A percentile compares a stretch with the other conserved stretches of the same genome.
Evolutionary conservation across 2,888 invertebrate genomes (phyloP).

Genomic region (Pegoplata infirma): DNA sequence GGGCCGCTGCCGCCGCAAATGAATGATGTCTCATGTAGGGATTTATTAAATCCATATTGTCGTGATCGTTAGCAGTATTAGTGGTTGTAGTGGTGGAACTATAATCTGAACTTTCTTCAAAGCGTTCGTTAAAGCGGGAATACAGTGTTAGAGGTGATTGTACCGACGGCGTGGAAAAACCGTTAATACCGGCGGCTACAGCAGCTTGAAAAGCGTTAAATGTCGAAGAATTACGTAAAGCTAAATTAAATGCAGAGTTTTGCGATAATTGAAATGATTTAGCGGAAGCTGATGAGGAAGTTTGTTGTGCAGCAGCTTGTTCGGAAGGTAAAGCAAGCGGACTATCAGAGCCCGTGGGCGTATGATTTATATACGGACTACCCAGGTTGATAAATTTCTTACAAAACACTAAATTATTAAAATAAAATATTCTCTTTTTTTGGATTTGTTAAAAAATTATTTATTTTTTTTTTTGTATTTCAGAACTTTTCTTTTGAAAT

Average conservation of each 20-base stretch:
- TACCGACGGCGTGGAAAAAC: constrained; percentile 53
- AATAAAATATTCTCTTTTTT: constrained; percentile 9
- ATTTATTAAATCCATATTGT: constrained; percentile 75
- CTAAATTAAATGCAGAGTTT: constrained; percentile 76
- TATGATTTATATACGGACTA: constrained; percentile 76
- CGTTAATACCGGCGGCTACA: constrained; percentile 67
- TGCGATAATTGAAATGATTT: constrained; percentile 74
- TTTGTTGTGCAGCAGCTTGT: constrained; percentile 31
- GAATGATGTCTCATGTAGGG: constrained; percentile 76
- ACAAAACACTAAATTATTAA: neutral
- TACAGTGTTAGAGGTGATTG: constrained; percentile 41
- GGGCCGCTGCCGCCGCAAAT: constrained; percentile 69
- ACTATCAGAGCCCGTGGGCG: constrained; percentile 77
- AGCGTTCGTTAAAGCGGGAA: constrained; percentile 50
- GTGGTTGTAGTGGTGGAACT: constrained; percentile 25
- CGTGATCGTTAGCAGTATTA: constrained; percentile 65
- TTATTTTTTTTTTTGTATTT: neutral
- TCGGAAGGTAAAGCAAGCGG: constrained; percentile 61
- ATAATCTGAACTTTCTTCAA: constrained; percentile 65
- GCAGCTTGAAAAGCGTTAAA: constrained; percentile 63
- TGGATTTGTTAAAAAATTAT: neutral
- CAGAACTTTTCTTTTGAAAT: neutral
- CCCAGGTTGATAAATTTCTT: constrained; percentile 74
- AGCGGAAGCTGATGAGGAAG: constrained; percentile 53
- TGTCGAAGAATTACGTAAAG: constrained; percentile 62